Conservation (phyloP, 2,113 vertebrate genomes). For the Nycticebus coucang region DNA sequence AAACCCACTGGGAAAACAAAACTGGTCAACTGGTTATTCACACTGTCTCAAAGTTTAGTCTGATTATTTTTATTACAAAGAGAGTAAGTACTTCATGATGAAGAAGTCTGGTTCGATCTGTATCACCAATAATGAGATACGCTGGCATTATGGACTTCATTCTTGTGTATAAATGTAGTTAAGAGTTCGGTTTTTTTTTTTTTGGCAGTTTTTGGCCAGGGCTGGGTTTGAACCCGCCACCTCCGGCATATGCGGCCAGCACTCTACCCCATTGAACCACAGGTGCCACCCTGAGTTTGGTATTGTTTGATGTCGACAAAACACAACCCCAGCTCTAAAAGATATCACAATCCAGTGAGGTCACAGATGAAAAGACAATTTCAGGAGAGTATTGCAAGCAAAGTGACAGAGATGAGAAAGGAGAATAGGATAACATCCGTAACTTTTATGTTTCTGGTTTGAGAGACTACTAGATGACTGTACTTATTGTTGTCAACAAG, state of each 20-base stretch:
- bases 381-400: not conserved
- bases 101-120: not conserved
- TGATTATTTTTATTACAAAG: not conserved
- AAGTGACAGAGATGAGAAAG: not conserved
- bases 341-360: not conserved
- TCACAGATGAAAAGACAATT: not conserved
- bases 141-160: not conserved
- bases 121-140: not conserved
- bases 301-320: not conserved
- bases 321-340: not conserved
- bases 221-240: too few relatives aligned
- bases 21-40: not conserved
- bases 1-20: not conserved
- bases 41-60: not conserved
- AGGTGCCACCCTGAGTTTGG: not conserved
- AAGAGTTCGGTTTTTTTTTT: not conserved
- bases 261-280: too few relatives aligned
- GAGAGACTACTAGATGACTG: not conserved
- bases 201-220: too few relatives aligned
- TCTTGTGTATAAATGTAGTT: not conserved
- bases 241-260: too few relatives aligned
- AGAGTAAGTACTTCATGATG: not conserved
- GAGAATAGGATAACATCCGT: not conserved
- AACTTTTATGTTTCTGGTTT: not conserved
- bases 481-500: not conserved